Base-by-base conservation (phyloP, 2,888 invertebrate species). In the Alsophila aescularia region DNA sequence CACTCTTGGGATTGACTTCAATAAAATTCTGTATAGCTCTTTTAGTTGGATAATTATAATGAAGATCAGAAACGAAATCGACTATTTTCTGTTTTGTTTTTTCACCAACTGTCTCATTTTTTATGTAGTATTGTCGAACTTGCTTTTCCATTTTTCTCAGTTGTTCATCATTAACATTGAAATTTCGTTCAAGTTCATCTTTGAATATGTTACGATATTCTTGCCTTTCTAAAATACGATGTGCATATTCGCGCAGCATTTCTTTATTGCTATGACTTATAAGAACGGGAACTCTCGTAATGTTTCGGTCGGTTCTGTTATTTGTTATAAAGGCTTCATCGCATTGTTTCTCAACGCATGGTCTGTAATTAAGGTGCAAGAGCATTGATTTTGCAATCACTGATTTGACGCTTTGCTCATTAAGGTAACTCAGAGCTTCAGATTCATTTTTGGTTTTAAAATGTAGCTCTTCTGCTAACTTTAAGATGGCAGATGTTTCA, bases 1-100 rank as follows among this genome's bases (percentile, higher is more conserved):
- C 55, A 0, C 66, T 60, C 58, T 62, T 29, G 2, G 66, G 69
- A 10, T 71, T 74, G 47, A 59, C 67, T 12, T 69, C 58, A 0
- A 81, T 35, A 53, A 75, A 83, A 14, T 69, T 73, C 10, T 70
- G 60, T 2, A 84, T 61, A 45, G 66, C 72, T 53, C 75, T 66
- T 5, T 64, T 62, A 3, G 62, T 65, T 12, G 73, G 71, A 42
- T 67, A 50, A n/a, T 52, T 57, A 13, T 56, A 61, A 5, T 12
- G n/a, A 9, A 66, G 44, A 49, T 75, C 75, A 0, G 69, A 69
- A 9, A 35, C 29, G 40, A 72, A 69, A 35, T 73, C 62, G 0
- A 63, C 45, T 10, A 69, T 27, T 7, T 63, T 45, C 29, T 44
- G 52, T 15, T 45, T 54, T 0, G 60, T 40, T 6, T 61, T 42